Evolutionary conservation across 2,797 vertebrate species (phyloP).

Genomic region (Mallotus villosus): DNA sequence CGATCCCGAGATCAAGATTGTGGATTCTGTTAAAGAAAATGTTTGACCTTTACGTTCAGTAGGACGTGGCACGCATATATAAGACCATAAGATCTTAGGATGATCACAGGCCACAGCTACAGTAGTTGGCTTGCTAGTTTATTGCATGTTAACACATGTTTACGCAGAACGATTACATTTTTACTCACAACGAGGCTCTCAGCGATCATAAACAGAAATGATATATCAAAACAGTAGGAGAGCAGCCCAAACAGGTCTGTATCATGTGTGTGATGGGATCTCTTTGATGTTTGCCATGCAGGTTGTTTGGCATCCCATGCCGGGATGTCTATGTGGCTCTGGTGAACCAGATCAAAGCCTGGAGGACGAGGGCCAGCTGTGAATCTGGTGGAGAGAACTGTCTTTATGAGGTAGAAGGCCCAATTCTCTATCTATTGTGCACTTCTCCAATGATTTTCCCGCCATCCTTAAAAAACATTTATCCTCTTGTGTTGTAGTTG

Average conservation of each 20-base stretch:
- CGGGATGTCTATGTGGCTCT: slow-evolving; percentile 44
- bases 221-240: neutral
- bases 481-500: slow-evolving; percentile 24
- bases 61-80: neutral
- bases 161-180: no score
- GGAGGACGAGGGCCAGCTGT: slow-evolving; percentile 61
- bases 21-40: no score
- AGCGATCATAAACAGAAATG: neutral
- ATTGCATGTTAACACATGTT: no score
- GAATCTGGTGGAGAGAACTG: slow-evolving; percentile 42
- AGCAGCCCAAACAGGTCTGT: neutral
- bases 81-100: no score
- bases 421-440: neutral
- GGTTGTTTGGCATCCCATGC: slow-evolving; percentile 44
- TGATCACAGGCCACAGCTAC: no score
- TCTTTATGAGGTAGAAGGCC: slow-evolving; percentile 40
- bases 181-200: neutral
- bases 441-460: neutral
- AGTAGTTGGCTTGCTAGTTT: no score
- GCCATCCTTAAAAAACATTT: neutral
- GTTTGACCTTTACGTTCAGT: no score
- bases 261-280: neutral
- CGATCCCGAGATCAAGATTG: no score
- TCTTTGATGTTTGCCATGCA: neutral
- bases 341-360: slow-evolving; percentile 69